These are phyloP conservation scores for Amiota mariae DNA, from an alignment of 2,888 invertebrate genomes.

Conservation along the genomic window DNA sequence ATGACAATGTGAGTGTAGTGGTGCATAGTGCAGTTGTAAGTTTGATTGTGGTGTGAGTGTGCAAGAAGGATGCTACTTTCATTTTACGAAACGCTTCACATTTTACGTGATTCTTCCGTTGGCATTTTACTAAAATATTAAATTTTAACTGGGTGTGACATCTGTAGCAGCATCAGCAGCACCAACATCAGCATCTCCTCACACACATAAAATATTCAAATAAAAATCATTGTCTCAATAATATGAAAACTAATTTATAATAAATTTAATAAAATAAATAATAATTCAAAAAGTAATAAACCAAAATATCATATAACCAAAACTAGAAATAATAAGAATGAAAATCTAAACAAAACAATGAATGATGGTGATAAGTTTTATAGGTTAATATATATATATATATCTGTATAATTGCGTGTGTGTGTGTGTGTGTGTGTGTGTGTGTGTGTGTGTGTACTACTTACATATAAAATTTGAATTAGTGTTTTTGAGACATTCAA, in stretches of 20 bases:
- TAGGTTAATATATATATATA: too few relatives aligned
- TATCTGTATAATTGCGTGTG: too few relatives aligned
- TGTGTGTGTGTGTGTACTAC: too few relatives aligned
- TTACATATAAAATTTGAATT: too few relatives aligned
- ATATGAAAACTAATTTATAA: background rate
- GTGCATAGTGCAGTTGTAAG: background rate
- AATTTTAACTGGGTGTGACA: constrained; percentile 66
- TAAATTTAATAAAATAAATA: background rate
- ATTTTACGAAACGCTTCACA: constrained; percentile 51
- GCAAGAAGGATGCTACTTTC: constrained; percentile 59
- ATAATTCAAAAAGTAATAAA: too few relatives aligned
- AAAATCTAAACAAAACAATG: too few relatives aligned
- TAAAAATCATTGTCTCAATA: background rate
- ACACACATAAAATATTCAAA: background rate
- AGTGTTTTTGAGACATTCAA: constrained; percentile 38
- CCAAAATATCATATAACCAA: constrained; percentile 46
- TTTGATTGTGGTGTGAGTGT: constrained; percentile 14
- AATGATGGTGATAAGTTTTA: too few relatives aligned
- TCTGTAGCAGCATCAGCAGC: constrained; percentile 41
- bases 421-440: too few relatives aligned
- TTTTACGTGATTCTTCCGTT: constrained; percentile 51
- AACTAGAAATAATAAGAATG: too few relatives aligned
- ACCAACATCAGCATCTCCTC: constrained; percentile 26
- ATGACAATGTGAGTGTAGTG: constrained; percentile 7
- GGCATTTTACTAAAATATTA: constrained; percentile 60